Percentiles rank a stretch among this genome's conserved stretches.
phyloP scores from a whole-genome alignment of 2,888 invertebrate genomes.

The Hetaerina titia region DNA sequence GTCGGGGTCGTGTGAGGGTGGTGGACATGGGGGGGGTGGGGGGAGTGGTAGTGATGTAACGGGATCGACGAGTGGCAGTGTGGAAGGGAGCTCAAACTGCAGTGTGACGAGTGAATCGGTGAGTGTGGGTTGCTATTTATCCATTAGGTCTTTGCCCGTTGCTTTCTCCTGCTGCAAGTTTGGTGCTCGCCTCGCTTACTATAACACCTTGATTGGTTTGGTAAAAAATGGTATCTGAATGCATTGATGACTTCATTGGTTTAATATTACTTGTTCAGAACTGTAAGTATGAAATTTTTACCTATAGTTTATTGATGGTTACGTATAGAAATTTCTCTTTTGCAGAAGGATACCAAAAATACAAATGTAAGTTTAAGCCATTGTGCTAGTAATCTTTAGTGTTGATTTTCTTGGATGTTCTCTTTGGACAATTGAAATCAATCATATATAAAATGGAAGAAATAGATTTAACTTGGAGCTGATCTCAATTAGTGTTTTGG shows the following conservation, averaged over 20 bases:
- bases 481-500: no score
- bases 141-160: not conserved
- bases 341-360: no score
- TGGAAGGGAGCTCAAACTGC: constrained; percentile 59
- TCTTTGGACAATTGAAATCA: no score
- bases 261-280: not conserved
- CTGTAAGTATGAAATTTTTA: not conserved
- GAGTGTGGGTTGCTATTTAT: constrained; percentile 17
- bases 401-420: no score
- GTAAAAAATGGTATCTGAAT: not conserved
- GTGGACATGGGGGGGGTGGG: constrained; percentile 36
- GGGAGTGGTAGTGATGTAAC: constrained; percentile 61
- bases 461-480: no score
- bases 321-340: no score
- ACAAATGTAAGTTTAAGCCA: no score
- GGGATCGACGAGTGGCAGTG: constrained; percentile 56
- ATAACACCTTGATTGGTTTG: not conserved
- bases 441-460: no score
- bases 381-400: no score
- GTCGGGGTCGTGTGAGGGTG: constrained; percentile 59
- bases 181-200: not conserved
- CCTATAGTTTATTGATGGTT: not conserved
- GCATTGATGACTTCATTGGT: not conserved
- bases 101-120: constrained; percentile 63
- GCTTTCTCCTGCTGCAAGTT: not conserved